Percentiles rank a stretch among this genome's conserved stretches.
Evolutionary conservation across 2,797 vertebrate genomes (phyloP).

Genomic region (Pipistrellus nathusii): DNA sequence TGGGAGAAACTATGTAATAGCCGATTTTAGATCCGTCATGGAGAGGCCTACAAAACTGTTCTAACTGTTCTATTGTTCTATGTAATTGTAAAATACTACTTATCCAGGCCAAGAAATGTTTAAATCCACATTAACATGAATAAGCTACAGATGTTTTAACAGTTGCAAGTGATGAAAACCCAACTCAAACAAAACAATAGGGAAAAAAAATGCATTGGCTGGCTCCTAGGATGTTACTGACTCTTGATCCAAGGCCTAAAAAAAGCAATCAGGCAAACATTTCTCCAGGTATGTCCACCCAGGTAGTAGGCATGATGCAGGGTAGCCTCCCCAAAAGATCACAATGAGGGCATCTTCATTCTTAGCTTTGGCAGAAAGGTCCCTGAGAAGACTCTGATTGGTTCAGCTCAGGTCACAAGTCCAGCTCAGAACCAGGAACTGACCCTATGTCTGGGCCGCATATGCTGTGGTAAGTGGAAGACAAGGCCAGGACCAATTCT

Average conservation of each 20-base stretch:
- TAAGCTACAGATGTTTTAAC: slow-evolving; percentile 22
- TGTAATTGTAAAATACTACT: not conserved
- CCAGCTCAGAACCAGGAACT: not conserved
- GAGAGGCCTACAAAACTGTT: not conserved
- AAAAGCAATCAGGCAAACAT: not conserved
- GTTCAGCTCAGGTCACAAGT: not conserved
- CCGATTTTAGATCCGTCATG: not conserved
- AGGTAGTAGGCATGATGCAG: not conserved
- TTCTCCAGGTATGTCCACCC: not conserved
- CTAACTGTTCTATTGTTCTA: not conserved
- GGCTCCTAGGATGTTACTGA: not conserved
- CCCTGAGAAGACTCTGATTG: not conserved
- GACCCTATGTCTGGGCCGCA: not conserved
- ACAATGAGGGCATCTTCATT: not conserved
- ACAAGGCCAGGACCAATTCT: not conserved
- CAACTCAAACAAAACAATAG: not conserved
- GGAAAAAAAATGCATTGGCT: not conserved
- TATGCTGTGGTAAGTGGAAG: not conserved
- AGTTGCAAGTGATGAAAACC: not conserved
- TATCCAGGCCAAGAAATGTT: not conserved
- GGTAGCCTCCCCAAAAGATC: not conserved
- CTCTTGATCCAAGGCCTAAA: not conserved
- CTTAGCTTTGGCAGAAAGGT: not conserved
- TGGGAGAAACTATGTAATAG: not conserved
- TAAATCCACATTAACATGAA: slow-evolving; percentile 3